Base-by-base conservation (phyloP, 2,797 vertebrate species). In the Pyrocephalus nanus region DNA sequence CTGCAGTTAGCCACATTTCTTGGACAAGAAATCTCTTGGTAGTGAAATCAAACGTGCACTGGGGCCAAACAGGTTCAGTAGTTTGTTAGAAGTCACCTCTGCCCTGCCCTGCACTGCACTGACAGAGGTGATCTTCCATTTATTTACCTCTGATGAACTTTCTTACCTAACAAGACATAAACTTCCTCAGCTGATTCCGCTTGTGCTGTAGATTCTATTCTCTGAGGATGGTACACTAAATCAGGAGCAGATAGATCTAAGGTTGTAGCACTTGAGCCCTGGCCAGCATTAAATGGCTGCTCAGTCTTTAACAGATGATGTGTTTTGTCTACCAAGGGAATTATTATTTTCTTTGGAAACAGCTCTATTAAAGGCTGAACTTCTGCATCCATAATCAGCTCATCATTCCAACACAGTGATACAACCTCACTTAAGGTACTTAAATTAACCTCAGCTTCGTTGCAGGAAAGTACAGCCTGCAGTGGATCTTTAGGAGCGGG, bases 151-250 rank as follows among this genome's bases (percentile, higher is more conserved):
- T 47, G 58, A 55, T 3, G 47, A 38, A 88, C 91, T 80, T 93
- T 94, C 97, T 97, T 96, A 97, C 96, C 95, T 97, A 91, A 76
- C 42, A 94, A 70, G 86, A 74, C n/a, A 51, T 47, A 96, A 94
- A 94, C 88, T 91, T 85, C 88, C 51, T 90, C 91, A 92, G 94
- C 58, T 93, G 92, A 69, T 66, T 72, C 84, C 92, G 88, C 25
- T 47, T 73, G 19, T 42, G 65, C 76, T 86, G 65, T 8, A 80
- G 67, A 42, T 58, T 87, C 74, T 7, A 0, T 58, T 86, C 19
- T 66, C 73, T 86, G n/a, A 50, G 71, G 58, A 26, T 36, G 51
- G 32, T n/a, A 65, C 61, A 36, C 29, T 73, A 34, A 64, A 50
- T 57, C 60, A 72, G n/a, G 79, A 89, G 40, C 77, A 83, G 66